phyloP scores from a whole-genome alignment of 2,113 vertebrate species.

The Paratilapia polleni region DNA sequence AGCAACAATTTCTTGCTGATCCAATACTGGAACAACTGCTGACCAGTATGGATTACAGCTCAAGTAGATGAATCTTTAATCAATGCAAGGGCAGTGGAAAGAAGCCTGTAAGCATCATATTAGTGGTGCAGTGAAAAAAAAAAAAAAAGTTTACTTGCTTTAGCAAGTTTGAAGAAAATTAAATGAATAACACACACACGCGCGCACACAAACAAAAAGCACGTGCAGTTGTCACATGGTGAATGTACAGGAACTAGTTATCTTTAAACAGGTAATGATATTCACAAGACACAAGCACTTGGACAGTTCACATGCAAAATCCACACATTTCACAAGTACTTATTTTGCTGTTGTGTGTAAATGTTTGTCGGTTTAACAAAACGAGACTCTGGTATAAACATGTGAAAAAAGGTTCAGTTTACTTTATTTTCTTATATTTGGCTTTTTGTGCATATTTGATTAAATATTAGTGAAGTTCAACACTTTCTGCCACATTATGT shows the following conservation, averaged over 20 bases:
- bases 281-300: neutral
- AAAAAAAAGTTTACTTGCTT: neutral
- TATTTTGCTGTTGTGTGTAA: neutral
- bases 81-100: neutral
- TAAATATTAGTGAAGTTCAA: neutral
- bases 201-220: neutral
- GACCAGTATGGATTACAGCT: neutral
- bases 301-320: neutral
- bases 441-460: neutral
- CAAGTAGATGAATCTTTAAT: slow-evolving; percentile 1
- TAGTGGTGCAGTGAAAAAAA: neutral
- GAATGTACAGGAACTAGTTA: neutral
- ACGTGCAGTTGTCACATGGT: neutral
- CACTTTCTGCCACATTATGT: neutral
- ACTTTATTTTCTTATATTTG: neutral
- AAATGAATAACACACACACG: neutral
- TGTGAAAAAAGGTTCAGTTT: neutral
- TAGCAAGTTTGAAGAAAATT: neutral
- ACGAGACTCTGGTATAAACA: neutral
- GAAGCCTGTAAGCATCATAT: neutral
- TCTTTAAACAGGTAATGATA: neutral
- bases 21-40: neutral
- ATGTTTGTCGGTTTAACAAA: neutral
- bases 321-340: neutral
- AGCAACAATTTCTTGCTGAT: slow-evolving; percentile 31